Percentiles rank a stretch among this genome's conserved stretches.
phyloP scores from a whole-genome alignment of 1,140 invertebrate genomes.

The Wasmannia auropunctata region DNA sequence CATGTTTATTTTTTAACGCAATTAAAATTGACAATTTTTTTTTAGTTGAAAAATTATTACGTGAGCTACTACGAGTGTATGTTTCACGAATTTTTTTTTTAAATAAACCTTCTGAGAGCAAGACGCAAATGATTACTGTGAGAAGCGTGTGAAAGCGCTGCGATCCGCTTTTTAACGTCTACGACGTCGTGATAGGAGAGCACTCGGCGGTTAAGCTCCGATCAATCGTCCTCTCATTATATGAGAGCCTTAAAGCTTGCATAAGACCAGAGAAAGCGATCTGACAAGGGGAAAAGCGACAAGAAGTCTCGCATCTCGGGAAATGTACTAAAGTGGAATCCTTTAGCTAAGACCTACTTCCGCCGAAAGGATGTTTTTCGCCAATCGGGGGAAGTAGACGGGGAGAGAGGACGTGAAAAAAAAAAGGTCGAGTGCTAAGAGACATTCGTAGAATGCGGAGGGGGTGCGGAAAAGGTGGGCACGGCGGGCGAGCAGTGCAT shows the following conservation, averaged over 20 bases:
- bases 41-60: neutral
- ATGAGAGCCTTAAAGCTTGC: conserved; percentile 28
- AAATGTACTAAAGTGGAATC: conserved; percentile 27
- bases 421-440: conserved; percentile 26
- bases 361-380: conserved; percentile 20
- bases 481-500: neutral
- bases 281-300: neutral
- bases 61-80: too few relatives aligned
- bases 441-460: conserved; percentile 24
- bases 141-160: neutral
- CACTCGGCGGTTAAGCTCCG: conserved; percentile 7
- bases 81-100: neutral
- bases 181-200: neutral
- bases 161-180: conserved; percentile 15
- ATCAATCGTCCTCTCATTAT: conserved; percentile 45
- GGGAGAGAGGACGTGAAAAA: neutral
- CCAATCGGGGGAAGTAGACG: neutral
- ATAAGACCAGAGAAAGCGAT: conserved; percentile 37
- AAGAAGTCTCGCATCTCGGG: neutral
- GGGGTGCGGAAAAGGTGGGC: neutral
- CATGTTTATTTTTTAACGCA: neutral
- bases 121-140: conserved; percentile 8
- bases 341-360: conserved; percentile 28
- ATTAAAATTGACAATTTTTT: neutral
- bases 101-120: neutral